phyloP scores from a whole-genome alignment of 2,797 vertebrate species.

The Sebastes steindachneri region DNA sequence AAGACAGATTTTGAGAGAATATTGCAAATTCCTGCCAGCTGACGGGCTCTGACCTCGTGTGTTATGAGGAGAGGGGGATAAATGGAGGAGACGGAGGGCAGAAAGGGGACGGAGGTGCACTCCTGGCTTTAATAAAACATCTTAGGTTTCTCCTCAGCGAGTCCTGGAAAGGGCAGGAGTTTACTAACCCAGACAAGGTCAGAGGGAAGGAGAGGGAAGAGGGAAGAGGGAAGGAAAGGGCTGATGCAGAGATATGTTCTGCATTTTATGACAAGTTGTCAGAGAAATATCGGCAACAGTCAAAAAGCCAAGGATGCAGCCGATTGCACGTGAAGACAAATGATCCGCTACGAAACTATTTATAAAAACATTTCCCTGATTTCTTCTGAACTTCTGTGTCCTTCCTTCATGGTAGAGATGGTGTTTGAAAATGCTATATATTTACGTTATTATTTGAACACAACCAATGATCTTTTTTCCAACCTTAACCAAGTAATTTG shows the following conservation, averaged over 20 bases:
- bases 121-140: conserved; percentile 51
- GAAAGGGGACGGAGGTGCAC: background rate
- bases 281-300: too few relatives aligned
- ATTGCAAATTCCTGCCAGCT: conserved; percentile 36
- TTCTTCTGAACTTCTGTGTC: too few relatives aligned
- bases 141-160: conserved; percentile 37
- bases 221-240: background rate
- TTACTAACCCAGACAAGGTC: conserved; percentile 17
- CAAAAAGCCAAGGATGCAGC: too few relatives aligned
- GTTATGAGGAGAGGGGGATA: conserved; percentile 32
- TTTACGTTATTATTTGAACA: too few relatives aligned
- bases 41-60: background rate
- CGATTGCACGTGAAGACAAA: too few relatives aligned
- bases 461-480: background rate
- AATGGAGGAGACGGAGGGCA: conserved; percentile 20
- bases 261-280: background rate
- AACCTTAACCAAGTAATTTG: background rate
- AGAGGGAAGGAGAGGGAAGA: background rate
- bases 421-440: background rate
- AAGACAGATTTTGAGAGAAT: conserved; percentile 23
- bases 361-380: too few relatives aligned
- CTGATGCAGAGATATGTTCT: background rate
- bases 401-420: too few relatives aligned
- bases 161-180: conserved; percentile 1
- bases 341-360: too few relatives aligned